Evolutionary conservation across 2,888 invertebrate genomes (phyloP).

Genomic region (Timandra comae): DNA sequence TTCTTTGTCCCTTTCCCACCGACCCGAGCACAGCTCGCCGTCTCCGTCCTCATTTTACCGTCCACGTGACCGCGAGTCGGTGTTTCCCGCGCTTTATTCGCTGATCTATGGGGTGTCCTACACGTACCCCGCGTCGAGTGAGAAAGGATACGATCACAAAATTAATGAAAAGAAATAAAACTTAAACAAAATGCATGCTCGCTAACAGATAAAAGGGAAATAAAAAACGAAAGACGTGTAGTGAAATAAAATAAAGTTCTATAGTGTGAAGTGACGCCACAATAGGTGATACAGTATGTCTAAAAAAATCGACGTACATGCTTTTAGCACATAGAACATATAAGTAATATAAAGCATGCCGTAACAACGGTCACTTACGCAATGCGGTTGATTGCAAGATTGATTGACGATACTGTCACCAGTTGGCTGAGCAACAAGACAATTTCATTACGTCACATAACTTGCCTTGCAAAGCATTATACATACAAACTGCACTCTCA

Average conservation of each 20-base stretch:
- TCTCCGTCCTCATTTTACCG: slow-evolving; percentile 35
- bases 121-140: slow-evolving; percentile 27
- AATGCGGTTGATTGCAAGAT: slow-evolving; percentile 94
- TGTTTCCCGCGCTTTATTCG: slow-evolving; percentile 41
- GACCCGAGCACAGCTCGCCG: slow-evolving; percentile 35
- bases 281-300: not conserved
- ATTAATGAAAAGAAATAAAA: slow-evolving; percentile 36
- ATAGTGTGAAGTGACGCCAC: not conserved
- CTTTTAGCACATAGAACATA: slow-evolving; percentile 51
- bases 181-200: slow-evolving; percentile 23
- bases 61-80: slow-evolving; percentile 32
- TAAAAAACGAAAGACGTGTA: slow-evolving; percentile 7
- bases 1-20: slow-evolving; percentile 54
- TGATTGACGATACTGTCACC: slow-evolving; percentile 94
- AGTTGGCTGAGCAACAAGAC: slow-evolving; percentile 87
- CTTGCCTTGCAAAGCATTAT: slow-evolving; percentile 58
- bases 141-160: slow-evolving; percentile 38
- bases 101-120: slow-evolving; percentile 52
- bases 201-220: slow-evolving; percentile 6
- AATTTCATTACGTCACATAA: slow-evolving; percentile 70
- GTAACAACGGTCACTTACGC: slow-evolving; percentile 84
- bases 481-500: not conserved
- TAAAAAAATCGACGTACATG: slow-evolving; percentile 37
- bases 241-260: not conserved
- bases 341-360: slow-evolving; percentile 54